A percentile compares a stretch with the other conserved stretches of the same genome.
Evolutionary conservation across 2,797 vertebrate species (phyloP).

Genomic region (Sebastes hubbsi): DNA sequence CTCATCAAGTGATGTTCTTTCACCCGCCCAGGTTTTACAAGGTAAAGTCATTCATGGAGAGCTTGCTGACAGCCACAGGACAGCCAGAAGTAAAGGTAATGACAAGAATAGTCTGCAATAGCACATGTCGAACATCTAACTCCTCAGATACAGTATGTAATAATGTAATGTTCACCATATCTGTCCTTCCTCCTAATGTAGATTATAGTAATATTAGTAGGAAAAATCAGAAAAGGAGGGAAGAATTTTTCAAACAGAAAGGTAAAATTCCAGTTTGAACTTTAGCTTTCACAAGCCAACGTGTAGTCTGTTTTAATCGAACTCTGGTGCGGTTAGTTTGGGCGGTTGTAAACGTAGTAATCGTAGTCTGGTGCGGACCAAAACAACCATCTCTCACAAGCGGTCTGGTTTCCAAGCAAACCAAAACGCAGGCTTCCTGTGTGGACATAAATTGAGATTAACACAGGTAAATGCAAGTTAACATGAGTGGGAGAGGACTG

Average conservation of each 20-base stretch:
- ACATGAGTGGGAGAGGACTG: no score
- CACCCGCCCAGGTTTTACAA: conserved; percentile 74
- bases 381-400: no score
- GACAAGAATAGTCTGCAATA: background rate
- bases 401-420: no score
- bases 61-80: conserved; percentile 35
- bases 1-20: conserved; percentile 23
- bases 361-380: no score
- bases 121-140: background rate
- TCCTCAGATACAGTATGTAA: background rate
- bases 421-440: no score
- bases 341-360: no score
- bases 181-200: conserved; percentile 83
- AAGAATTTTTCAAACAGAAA: conserved; percentile 93
- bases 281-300: no score
- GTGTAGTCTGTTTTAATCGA: no score
- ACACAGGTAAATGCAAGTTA: no score
- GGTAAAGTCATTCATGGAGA: conserved; percentile 80
- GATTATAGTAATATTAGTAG: conserved; percentile 86
- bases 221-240: conserved; percentile 93
- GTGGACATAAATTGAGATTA: no score
- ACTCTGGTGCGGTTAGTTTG: no score
- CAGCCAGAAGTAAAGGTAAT: conserved; percentile 77
- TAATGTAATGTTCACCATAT: conserved; percentile 38
- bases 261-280: conserved; percentile 80